These are phyloP conservation scores for Mormyrus hasselquistii DNA, from an alignment of 2,797 vertebrate genomes.

Conservation along the genomic window DNA sequence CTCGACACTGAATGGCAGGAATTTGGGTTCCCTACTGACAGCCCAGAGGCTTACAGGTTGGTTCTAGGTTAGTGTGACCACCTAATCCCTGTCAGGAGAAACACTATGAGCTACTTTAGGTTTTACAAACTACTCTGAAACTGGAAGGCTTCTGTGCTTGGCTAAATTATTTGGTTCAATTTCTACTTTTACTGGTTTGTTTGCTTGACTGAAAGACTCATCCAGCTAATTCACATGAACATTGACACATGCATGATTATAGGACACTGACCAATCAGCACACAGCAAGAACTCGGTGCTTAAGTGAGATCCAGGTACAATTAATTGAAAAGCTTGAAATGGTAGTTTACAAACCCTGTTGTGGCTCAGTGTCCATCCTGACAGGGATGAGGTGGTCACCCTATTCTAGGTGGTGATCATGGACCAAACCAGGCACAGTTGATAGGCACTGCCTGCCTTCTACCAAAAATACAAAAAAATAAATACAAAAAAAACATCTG, in stretches of 20 bases:
- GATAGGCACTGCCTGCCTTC: slow-evolving; percentile 70
- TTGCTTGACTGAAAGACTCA: neutral
- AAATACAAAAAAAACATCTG: slow-evolving; percentile 40
- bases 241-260: neutral
- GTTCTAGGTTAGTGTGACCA: neutral
- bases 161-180: neutral
- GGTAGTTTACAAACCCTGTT: neutral
- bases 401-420: slow-evolving; percentile 41
- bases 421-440: slow-evolving; percentile 67
- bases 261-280: neutral
- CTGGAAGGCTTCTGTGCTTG: neutral
- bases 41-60: slow-evolving; percentile 56
- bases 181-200: neutral
- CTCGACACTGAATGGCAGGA: slow-evolving; percentile 62
- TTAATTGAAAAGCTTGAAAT: neutral
- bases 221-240: neutral
- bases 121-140: neutral
- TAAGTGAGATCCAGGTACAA: neutral
- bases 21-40: slow-evolving; percentile 59
- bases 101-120: neutral
- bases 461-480: slow-evolving; percentile 48
- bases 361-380: neutral
- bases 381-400: neutral
- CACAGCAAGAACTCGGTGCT: neutral
- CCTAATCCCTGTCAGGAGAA: neutral